Evolutionary conservation across 2,797 vertebrate species (phyloP).

Genomic region (Ciconia nigra): DNA sequence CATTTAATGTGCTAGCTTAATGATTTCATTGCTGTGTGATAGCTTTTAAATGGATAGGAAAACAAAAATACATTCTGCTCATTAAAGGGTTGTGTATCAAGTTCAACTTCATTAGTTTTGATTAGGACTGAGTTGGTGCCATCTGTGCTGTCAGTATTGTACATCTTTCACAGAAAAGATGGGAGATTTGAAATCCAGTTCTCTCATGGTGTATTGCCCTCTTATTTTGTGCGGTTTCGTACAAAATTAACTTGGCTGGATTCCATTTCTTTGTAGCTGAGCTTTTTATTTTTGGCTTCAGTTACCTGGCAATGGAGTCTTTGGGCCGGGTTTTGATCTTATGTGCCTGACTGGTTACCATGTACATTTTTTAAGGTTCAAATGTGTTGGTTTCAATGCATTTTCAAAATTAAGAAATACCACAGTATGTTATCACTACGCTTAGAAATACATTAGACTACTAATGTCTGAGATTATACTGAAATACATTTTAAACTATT

Average conservation of each 20-base stretch:
- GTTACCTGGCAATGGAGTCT: background rate
- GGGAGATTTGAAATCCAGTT: background rate
- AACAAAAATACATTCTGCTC: conserved; percentile 41
- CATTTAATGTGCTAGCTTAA: background rate
- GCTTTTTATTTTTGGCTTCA: conserved; percentile 26
- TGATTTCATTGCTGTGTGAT: background rate
- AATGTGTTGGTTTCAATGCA: background rate
- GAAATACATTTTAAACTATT: background rate
- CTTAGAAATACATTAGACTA: background rate
- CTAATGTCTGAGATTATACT: background rate
- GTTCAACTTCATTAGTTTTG: conserved; percentile 67
- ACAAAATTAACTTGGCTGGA: conserved; percentile 12
- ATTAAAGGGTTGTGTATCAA: conserved; percentile 36
- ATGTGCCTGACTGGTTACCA: background rate
- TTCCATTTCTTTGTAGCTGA: background rate
- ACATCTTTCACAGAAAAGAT: background rate
- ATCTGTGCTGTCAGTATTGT: conserved; percentile 36
- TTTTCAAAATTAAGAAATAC: background rate
- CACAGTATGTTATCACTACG: rapidly evolving
- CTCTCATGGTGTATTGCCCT: background rate
- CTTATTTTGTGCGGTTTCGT: background rate
- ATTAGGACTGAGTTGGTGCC: conserved; percentile 25
- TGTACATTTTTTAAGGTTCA: background rate
- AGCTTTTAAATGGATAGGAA: conserved; percentile 19
- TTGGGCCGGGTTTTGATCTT: background rate